These are phyloP conservation scores for Drosophila neonasuta DNA, from an alignment of 2,888 invertebrate genomes.

Conservation along the genomic window DNA sequence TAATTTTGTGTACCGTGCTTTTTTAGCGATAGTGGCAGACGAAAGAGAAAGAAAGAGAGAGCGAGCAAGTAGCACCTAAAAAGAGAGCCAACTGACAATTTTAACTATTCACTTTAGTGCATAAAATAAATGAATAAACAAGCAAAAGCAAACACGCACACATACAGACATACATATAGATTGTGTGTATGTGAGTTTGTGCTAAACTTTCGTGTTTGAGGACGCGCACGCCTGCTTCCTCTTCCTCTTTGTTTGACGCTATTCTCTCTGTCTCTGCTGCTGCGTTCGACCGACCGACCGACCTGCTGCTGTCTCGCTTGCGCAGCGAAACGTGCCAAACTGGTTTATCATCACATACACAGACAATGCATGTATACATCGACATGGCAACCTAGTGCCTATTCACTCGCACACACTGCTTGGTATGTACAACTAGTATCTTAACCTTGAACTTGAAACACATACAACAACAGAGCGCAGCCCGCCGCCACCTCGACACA, in stretches of 20 bases:
- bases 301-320: conserved; percentile 58
- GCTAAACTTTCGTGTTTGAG: conserved; percentile 41
- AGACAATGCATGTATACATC: conserved; percentile 19
- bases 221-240: conserved; percentile 61
- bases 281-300: conserved; percentile 20
- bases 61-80: neutral
- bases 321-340: conserved; percentile 74
- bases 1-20: conserved; percentile 14
- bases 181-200: conserved; percentile 2
- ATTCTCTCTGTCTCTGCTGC: conserved; percentile 40
- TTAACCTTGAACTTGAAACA: conserved; percentile 82
- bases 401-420: conserved; percentile 45
- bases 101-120: conserved; percentile 17
- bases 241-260: conserved; percentile 76
- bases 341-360: conserved; percentile 59
- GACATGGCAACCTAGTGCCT: conserved; percentile 51
- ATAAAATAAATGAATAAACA: neutral
- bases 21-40: neutral
- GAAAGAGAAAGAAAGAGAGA: conserved; percentile 1
- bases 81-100: conserved; percentile 7
- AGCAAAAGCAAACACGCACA: neutral
- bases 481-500: conserved; percentile 63
- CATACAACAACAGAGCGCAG: conserved; percentile 37
- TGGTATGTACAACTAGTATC: conserved; percentile 79
- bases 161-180: neutral